These are phyloP conservation scores for Anastatus disparis DNA, from an alignment of 1,140 invertebrate species.

Conservation along the genomic window DNA sequence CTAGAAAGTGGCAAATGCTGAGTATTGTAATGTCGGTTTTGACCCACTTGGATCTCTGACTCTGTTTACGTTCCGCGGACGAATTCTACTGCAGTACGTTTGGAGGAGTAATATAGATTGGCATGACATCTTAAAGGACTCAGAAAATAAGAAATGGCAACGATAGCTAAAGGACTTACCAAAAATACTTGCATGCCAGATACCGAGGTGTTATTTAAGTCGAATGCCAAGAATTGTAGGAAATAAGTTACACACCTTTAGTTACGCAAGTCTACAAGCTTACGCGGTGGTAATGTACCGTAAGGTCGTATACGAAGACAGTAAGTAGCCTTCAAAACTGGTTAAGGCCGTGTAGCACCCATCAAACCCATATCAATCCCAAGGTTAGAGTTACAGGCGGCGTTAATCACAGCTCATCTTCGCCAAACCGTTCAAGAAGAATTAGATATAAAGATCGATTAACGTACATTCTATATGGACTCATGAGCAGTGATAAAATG, in stretches of 20 bases:
- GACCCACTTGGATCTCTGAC: not conserved
- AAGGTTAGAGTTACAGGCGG: conserved; percentile 45
- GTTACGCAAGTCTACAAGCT: too few species aligned
- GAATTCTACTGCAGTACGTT: not conserved
- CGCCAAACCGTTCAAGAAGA: not conserved
- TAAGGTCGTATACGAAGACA: too few species aligned
- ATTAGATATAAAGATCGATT: not conserved
- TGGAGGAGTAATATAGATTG: not conserved
- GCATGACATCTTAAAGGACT: not conserved
- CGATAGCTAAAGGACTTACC: too few species aligned
- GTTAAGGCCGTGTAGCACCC: too few species aligned
- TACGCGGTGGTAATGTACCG: too few species aligned
- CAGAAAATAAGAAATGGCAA: too few species aligned
- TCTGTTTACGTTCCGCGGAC: not conserved
- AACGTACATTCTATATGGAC: conserved; percentile 48
- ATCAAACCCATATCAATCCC: too few species aligned
- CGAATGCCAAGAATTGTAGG: too few species aligned
- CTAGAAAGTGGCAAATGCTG: not conserved
- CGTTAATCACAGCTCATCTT: conserved; percentile 49
- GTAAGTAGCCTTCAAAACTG: too few species aligned
- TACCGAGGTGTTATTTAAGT: too few species aligned
- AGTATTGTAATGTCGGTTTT: not conserved
- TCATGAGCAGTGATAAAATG: conserved; percentile 51
- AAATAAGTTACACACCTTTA: too few species aligned
- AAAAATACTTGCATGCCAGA: too few species aligned